These are phyloP conservation scores for Tympanoctomys barrerae DNA, from an alignment of 2,797 vertebrate species.

Conservation along the genomic window DNA sequence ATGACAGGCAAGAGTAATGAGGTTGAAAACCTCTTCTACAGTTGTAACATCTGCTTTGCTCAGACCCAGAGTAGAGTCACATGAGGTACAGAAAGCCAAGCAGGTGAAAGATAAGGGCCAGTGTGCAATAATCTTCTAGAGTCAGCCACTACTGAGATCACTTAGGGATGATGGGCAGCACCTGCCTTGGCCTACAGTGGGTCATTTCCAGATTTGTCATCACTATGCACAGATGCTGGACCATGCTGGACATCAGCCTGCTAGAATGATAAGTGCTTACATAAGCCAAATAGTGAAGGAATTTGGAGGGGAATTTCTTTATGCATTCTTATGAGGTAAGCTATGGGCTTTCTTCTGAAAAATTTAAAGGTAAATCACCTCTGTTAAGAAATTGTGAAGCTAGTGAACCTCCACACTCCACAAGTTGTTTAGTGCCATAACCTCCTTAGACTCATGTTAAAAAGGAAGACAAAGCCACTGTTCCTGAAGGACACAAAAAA, in stretches of 20 bases:
- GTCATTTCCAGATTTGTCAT: neutral
- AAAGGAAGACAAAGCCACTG: neutral
- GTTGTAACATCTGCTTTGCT: neutral
- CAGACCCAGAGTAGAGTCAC: neutral
- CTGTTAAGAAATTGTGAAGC: neutral
- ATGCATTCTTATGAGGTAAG: neutral
- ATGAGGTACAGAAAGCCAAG: neutral
- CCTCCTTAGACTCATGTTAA: neutral
- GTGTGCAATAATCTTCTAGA: neutral
- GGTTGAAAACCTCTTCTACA: neutral
- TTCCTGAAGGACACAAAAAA: neutral
- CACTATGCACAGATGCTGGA: neutral
- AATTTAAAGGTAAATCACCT: neutral
- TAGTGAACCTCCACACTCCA: neutral
- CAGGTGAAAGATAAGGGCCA: neutral
- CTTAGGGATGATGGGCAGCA: rapidly evolving
- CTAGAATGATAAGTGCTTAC: neutral
- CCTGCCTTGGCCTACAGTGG: neutral
- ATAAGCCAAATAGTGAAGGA: neutral
- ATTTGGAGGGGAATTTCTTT: neutral
- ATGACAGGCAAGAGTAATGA: neutral
- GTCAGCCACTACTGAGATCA: neutral
- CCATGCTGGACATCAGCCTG: neutral
- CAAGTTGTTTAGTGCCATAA: neutral
- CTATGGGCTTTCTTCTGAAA: neutral